A percentile compares a stretch with the other conserved stretches of the same genome.
phyloP scores from a whole-genome alignment of 2,888 invertebrate species.

The Luperina testacea region DNA sequence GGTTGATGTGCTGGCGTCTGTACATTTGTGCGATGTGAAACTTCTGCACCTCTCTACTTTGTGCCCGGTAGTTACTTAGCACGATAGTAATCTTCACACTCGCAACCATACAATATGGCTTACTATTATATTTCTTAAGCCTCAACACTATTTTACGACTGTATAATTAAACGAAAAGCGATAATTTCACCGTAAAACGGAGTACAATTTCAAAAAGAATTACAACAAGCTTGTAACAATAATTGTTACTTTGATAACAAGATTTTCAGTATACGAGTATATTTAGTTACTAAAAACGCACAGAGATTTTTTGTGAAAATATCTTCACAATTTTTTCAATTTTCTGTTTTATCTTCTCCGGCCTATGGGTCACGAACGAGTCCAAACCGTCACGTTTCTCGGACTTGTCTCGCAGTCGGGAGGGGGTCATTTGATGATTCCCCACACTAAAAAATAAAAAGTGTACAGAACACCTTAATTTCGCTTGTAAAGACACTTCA shows the following conservation, averaged over 20 bases:
- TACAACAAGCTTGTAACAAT: not conserved
- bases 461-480: no score
- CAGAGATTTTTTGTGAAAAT: not conserved
- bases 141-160: slow-evolving; percentile 21
- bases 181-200: slow-evolving; percentile 6
- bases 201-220: slow-evolving; percentile 7
- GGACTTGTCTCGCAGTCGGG: no score
- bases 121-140: slow-evolving; percentile 35
- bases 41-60: not conserved
- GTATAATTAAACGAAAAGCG: slow-evolving; percentile 10
- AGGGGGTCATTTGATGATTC: no score
- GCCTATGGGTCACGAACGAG: not conserved
- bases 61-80: slow-evolving; percentile 17
- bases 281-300: not conserved
- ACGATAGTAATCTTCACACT: slow-evolving; percentile 49
- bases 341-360: not conserved
- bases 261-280: not conserved
- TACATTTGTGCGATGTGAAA: not conserved
- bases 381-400: not conserved
- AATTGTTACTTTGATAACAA: not conserved
- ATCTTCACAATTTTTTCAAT: not conserved
- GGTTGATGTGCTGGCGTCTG: no score
- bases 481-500: no score
- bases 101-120: slow-evolving; percentile 5
- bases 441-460: no score